phyloP scores from a whole-genome alignment of 1,140 invertebrate species.

The Drosophila tropicalis region DNA sequence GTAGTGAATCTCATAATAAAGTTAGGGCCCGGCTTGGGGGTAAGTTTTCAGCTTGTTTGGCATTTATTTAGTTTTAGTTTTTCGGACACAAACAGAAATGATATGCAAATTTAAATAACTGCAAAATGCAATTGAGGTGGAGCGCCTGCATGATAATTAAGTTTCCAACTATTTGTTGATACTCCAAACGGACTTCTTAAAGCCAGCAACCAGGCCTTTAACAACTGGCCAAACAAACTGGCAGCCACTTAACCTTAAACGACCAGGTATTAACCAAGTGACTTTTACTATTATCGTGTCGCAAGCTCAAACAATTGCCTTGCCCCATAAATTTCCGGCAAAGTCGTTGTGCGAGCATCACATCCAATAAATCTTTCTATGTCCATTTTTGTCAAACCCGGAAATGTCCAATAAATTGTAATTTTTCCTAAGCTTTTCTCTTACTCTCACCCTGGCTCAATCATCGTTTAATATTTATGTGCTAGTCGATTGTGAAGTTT shows the following conservation, averaged over 20 bases:
- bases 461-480: constrained; percentile 82
- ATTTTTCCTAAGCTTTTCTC: constrained; percentile 75
- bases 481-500: constrained; percentile 78
- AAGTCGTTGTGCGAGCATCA: constrained; percentile 49
- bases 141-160: constrained; percentile 69
- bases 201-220: not conserved
- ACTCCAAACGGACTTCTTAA: constrained; percentile 26
- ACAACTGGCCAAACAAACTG: not conserved
- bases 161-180: constrained; percentile 24
- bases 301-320: constrained; percentile 10
- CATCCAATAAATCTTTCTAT: constrained; percentile 75
- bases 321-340: constrained; percentile 56
- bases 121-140: constrained; percentile 75
- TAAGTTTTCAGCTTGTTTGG: constrained; percentile 70
- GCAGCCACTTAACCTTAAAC: constrained; percentile 57
- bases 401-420: constrained; percentile 81
- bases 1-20: constrained; percentile 66
- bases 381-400: constrained; percentile 73
- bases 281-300: constrained; percentile 12
- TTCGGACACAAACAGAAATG: constrained; percentile 56
- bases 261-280: constrained; percentile 63
- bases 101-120: constrained; percentile 79
- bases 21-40: constrained; percentile 52
- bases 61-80: constrained; percentile 78
- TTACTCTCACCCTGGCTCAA: constrained; percentile 53